phyloP scores from a whole-genome alignment of 53 echinoderm and acorn worm species.

The Arbacia lixula region DNA sequence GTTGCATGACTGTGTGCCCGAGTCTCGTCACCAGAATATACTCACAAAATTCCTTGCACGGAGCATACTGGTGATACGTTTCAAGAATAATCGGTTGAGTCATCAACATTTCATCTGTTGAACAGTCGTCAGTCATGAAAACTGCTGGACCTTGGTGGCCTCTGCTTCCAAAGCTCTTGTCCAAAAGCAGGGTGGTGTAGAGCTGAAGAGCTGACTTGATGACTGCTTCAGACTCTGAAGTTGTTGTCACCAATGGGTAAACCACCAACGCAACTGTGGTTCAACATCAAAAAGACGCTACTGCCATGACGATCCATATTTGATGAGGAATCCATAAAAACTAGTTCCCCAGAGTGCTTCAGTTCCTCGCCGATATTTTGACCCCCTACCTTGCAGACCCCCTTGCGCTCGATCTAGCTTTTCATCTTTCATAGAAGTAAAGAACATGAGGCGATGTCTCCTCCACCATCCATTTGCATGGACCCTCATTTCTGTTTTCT shows the following conservation, averaged over 20 bases:
- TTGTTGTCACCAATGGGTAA: conserved; percentile 39
- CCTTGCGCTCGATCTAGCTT: background rate
- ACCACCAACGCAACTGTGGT: conserved; percentile 52
- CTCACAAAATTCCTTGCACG: background rate
- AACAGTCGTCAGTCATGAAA: conserved; percentile 60
- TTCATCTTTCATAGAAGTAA: background rate
- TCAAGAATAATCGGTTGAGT: too few relatives aligned
- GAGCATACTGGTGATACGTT: conserved; percentile 4
- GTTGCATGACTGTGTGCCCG: background rate
- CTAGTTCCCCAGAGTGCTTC: too few relatives aligned
- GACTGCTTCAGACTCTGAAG: conserved; percentile 43
- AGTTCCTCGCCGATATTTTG: too few relatives aligned
- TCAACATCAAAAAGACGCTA: conserved; percentile 57
- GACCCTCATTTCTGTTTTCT: background rate
- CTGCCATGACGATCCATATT: conserved; percentile 40
- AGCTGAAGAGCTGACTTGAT: conserved; percentile 43
- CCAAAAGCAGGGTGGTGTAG: conserved; percentile 11
- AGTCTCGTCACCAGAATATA: conserved; percentile 1
- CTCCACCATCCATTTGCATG: background rate
- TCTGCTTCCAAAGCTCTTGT: conserved; percentile 36
- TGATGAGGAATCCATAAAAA: too few relatives aligned
- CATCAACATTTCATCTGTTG: too few relatives aligned
- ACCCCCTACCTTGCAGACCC: background rate
- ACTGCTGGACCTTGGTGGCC: conserved; percentile 29
- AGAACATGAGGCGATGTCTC: background rate